Evolutionary conservation across 2,888 invertebrate species (phyloP), one percentile per base, ranked within the genome.

Genomic region (Chloroclystis v-ata): DNA sequence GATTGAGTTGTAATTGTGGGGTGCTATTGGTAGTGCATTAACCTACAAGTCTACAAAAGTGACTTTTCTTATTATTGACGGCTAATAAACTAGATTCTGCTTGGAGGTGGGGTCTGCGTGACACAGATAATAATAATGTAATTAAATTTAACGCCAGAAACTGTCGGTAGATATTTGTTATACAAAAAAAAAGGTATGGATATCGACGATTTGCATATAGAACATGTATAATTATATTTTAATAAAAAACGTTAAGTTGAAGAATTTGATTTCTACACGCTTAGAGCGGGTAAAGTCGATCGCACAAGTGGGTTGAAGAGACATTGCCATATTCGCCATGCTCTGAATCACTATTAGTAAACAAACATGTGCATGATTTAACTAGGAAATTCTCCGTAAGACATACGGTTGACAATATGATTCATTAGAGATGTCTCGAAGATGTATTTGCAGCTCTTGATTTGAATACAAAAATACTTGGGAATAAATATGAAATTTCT

Each of bases 301-400:
- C 62, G 69, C 67, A 62, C 67, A 72, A 62, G 63, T 66, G 63
- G 72, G 72, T 60, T 65, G 42, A 12, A 60, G 56, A 61, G 66
- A 72, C 67, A 60, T 41, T 49, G 72, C 60, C 59, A 68, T 65
- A 76, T 69, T 78, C 48, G 72, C 60, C 59, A 69, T 65, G 77
- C 69, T 78, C 78, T 75, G 60, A 72, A 75, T 76, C 56, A 50
- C 47, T 59, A 60, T 61, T 59, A 54, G 60, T 57, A 65, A 65
- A 61, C 63, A 61, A 43, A 47, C 35, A 43, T 43, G 30, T 47
- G 30, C 44, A 47, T 29, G 38, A 48, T 46, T 39, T 46, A 32
- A 45, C 16, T 29, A 47, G 47, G 46, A 50, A 45, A 47, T 44
- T 29, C 47, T 37, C 37, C 40, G 29, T 49, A 44, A 53, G 46